Base-by-base conservation (phyloP, 2,888 invertebrate species). In the Ichneumon xanthorius region DNA sequence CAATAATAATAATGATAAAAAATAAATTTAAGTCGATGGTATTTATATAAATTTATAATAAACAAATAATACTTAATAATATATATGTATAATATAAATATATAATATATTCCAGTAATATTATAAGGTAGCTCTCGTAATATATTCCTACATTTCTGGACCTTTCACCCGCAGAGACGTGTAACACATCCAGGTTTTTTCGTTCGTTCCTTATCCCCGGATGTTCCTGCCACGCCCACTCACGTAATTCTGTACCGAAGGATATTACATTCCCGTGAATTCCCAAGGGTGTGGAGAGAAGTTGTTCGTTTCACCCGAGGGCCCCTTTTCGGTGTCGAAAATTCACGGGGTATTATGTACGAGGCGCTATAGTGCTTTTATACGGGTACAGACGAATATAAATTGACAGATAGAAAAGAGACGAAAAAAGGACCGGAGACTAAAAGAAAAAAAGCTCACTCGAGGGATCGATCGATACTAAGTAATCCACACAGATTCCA, bases 211-310 rank as follows among this genome's bases (percentile, higher is more conserved):
- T 40, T 53, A 55, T 14, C 7, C 33, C 11, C 9, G 16, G 22
- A 6, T 30, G 58, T 45, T 30, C 40, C 26, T 7, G 14, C 50
- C 50, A 26, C 67, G 11, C 9, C 14, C 73, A n/a, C 61, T 26
- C 58, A 26, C 26, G 68, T 26, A 78, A 72, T 82, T 68, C 73
- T 11, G 11, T 16, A 26, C 26, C 22, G 72, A 82, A 78, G 48
- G 53, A 78, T 82, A 83, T 79, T 79, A 73, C 78, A 83, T 83
- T 83, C 70, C 30, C 75, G 67, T 1, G 53, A 16, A 79, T 63
- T 45, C 48, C 72, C 50, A 55, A 19, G 58, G 58, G 40, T 22
- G 30, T 22, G 58, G n/a, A 3, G 37, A 61, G 48, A 72, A 19
- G 68, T 40, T 48, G 19, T 16, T 45, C 50, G 70, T 63, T 70